Conservation (phyloP, 1,140 invertebrate species). For the Ceratosolen solmsi region DNA sequence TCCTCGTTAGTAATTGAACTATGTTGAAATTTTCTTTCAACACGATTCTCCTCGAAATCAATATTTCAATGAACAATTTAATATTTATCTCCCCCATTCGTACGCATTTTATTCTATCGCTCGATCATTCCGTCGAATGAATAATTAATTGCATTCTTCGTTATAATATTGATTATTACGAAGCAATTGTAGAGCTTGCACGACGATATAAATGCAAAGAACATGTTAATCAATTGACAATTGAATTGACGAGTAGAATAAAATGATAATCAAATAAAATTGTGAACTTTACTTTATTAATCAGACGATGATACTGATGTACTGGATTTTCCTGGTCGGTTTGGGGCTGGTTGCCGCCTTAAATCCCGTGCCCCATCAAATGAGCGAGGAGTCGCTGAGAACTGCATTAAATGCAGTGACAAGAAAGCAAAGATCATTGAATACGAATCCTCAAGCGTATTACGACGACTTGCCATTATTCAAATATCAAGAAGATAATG, state of each 20-base stretch:
- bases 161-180: not conserved
- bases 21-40: too few relatives aligned
- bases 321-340: conserved; percentile 50
- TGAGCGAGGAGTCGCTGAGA: conserved; percentile 66
- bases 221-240: not conserved
- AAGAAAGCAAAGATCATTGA: conserved; percentile 69
- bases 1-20: too few relatives aligned
- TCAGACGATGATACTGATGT: conserved; percentile 5
- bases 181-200: not conserved
- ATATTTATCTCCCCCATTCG: not conserved
- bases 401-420: conserved; percentile 70
- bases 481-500: conserved; percentile 62
- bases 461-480: conserved; percentile 62
- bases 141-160: not conserved
- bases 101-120: not conserved
- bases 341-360: conserved; percentile 55
- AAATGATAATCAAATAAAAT: too few relatives aligned
- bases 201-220: not conserved
- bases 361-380: conserved; percentile 53
- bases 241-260: too few relatives aligned
- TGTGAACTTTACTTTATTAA: too few relatives aligned
- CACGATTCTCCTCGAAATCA: too few relatives aligned
- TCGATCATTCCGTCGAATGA: not conserved
- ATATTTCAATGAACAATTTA: not conserved
- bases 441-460: conserved; percentile 61